phyloP scores from a whole-genome alignment of 2,888 invertebrate genomes.

The Hofmannophila pseudospretella region DNA sequence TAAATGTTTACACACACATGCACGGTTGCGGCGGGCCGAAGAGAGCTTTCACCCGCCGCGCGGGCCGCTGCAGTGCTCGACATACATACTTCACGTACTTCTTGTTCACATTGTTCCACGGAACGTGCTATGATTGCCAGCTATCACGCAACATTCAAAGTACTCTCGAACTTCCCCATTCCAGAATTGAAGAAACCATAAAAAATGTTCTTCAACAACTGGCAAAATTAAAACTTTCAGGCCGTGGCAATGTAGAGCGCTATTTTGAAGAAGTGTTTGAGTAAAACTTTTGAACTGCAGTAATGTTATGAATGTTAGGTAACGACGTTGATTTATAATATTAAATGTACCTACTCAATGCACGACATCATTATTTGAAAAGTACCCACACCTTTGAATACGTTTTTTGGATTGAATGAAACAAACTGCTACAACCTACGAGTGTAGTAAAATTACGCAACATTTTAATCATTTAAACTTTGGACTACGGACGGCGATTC shows the following conservation, averaged over 20 bases:
- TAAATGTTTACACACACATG: constrained; percentile 45
- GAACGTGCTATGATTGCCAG: constrained; percentile 30
- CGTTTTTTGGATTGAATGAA: too few species aligned
- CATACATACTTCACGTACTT: constrained; percentile 39
- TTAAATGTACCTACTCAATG: too few species aligned
- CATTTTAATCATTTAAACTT: too few species aligned
- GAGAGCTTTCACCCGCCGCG: constrained; percentile 63
- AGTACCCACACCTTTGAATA: too few species aligned
- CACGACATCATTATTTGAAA: too few species aligned
- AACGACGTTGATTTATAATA: too few species aligned
- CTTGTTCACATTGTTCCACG: constrained; percentile 34
- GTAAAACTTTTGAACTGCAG: too few species aligned
- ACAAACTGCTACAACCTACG: too few species aligned
- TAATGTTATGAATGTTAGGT: too few species aligned
- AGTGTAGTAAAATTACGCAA: too few species aligned
- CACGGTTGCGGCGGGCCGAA: constrained; percentile 30
- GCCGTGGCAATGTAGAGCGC: background rate
- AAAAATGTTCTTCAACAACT: background rate
- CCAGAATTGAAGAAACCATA: constrained; percentile 4
- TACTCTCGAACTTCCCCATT: constrained; percentile 18
- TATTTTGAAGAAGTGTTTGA: background rate
- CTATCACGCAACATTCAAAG: constrained; percentile 50
- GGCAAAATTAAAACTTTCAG: background rate
- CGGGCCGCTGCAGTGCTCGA: constrained; percentile 41
- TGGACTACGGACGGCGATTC: background rate